Base-by-base conservation (phyloP, 2,888 invertebrate genomes). In the Drosophila anomalipes region DNA sequence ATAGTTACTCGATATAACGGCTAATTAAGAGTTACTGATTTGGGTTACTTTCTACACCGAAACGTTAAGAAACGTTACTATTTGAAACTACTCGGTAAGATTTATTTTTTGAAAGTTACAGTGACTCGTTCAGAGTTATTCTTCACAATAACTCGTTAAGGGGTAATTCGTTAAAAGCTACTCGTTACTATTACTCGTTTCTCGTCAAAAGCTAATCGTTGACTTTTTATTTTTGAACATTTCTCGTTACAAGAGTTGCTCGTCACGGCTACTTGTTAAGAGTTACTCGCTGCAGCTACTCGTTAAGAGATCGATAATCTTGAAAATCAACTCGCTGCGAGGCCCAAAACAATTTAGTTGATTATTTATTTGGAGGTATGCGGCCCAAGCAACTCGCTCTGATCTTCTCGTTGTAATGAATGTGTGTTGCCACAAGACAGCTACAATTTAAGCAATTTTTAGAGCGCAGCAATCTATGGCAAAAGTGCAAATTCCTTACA, bases 381-480 rank as follows among this genome's bases (percentile, higher is more conserved):
- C 7, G 19, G 19, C 37, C 19, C 37, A 37, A 37, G 1, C 19
- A 37, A 22, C 12, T 37, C 51, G n/a, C 19, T 39, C 22, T 32
- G 19, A 35, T 28, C 19, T 28, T 12, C 30, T 57, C 30, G 30
- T 14, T 57, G 4, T 4, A 32, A 19, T 22, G 10, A 10, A 22
- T 16, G 12, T 12, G 6, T 28, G 22, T 16, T 39, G n/a, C 26
- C 16, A 28, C 4, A 19, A n/a, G 19, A 37, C 12, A 22, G 32
- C 41, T 22, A 28, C 37, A 28, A 39, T 74, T 59, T 44, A 2
- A 63, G 16, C 12, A 32, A 62, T 22, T 63, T 68, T 68, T 33
- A 62, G 76, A 74, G 76, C 69, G 69, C 59, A 35, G 32, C 49
- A 14, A 44, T 16, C 35, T 49, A 5, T 30, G 28, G 37, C 37